Evolutionary conservation across 37 sponge, comb jelly and placozoan species (phyloP), one percentile per base, ranked within the genome.

Genomic region (Mnemiopsis leidyi): DNA sequence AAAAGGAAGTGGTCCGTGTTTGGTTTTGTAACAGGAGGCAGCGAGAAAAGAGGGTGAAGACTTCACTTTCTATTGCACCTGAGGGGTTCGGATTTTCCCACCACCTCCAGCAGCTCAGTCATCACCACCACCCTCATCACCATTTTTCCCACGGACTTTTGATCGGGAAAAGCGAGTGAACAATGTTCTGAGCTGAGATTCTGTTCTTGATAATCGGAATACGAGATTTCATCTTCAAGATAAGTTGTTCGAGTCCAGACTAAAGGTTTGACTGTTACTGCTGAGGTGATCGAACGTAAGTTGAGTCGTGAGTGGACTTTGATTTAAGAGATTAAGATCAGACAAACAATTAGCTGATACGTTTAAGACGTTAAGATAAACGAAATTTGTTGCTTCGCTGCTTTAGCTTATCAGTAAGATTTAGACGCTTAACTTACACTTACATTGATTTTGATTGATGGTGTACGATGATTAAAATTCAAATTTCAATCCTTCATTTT

Each of bases 1-100:
- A 97, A 25, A 98, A 98, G 68, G 96, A 97, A 38, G 97, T 97
- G 25, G 99, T 97, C 0, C 76, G 99, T 33, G 96, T 98, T 20
- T 98, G 99, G 99, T 98, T 98, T 39, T 98, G 99, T 94, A 98
- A 98, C 93, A 92, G 97, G 26, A 82, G 99, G 79, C 99, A 98
- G 92, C 93, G 96, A 23, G 97, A 97, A 61, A 98, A 98, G 93
- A 85, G 99, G 21, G 95, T 85, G 24, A 85, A 85, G 61, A 73
- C 93, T 23, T 92, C 76, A 20, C 71, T 92, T 30, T 67, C 93
- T 5, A 92, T 71, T 71, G n/a, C n/a, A 0, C 90, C 40, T 20
- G 90, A 85, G 7, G 90, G 90, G 61, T 85, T 85, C 30, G 90
- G 90, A 18, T 85, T 85, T 39, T 85, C 90, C 1, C 90, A 85